phyloP scores from a whole-genome alignment of 2,888 invertebrate species.

The Cartodere bifasciata region DNA sequence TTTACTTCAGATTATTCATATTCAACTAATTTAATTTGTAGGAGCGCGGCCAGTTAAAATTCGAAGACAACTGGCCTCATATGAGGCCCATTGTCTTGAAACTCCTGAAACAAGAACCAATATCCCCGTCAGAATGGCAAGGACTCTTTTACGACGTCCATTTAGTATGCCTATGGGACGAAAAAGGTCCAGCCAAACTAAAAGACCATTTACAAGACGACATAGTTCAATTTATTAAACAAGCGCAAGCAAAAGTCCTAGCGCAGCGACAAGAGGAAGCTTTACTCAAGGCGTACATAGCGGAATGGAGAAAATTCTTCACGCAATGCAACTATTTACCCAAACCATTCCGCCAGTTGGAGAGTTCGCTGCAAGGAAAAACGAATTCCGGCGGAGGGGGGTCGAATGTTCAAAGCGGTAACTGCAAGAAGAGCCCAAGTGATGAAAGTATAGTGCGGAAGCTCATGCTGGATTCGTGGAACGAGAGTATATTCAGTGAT shows the following conservation, averaged over 20 bases:
- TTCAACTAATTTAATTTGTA: constrained; percentile 27
- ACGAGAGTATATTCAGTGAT: constrained; percentile 89
- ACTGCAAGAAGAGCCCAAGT: constrained; percentile 42
- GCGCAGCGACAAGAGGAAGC: constrained; percentile 91
- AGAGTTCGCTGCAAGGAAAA: constrained; percentile 68
- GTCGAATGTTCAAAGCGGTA: constrained; percentile 24
- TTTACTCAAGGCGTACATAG: constrained; percentile 88
- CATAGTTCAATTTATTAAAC: constrained; percentile 86
- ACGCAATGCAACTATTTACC: constrained; percentile 96
- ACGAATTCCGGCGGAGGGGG: constrained; percentile 25
- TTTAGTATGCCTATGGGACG: constrained; percentile 94
- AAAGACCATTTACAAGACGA: constrained; percentile 81
- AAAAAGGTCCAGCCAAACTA: constrained; percentile 81
- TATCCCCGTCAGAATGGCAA: constrained; percentile 94
- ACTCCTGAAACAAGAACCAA: constrained; percentile 85
- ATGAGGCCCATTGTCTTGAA: constrained; percentile 92
- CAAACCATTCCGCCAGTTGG: constrained; percentile 87
- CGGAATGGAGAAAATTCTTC: constrained; percentile 97
- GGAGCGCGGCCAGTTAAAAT: constrained; percentile 73
- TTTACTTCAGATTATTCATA: constrained; percentile 12
- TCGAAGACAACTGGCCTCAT: constrained; percentile 94
- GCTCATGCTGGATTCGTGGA: constrained; percentile 98
- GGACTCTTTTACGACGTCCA: constrained; percentile 94
- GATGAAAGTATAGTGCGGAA: constrained; percentile 89
- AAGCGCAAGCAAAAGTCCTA: constrained; percentile 81